A percentile compares a stretch with the other conserved stretches of the same genome.
phyloP scores from a whole-genome alignment of 2,888 invertebrate species.

The Sinelater perroti region DNA sequence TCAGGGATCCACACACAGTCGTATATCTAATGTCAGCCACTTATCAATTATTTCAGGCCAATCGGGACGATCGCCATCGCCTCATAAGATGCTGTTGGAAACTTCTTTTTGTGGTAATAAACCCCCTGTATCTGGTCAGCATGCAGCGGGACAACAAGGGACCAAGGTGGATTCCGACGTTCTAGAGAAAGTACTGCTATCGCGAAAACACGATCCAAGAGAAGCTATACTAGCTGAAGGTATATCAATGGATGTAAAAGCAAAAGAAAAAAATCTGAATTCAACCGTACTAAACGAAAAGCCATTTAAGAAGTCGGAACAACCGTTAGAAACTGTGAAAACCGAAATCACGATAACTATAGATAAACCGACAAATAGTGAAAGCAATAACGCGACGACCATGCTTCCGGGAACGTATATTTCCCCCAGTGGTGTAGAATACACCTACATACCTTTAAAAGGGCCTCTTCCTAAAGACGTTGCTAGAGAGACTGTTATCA shows the following conservation, averaged over 20 bases:
- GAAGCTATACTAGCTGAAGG: slow-evolving; percentile 72
- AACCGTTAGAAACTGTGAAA: background rate
- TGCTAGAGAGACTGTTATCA: slow-evolving; percentile 19
- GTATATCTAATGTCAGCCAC: slow-evolving; percentile 65
- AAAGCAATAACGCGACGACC: slow-evolving; percentile 41
- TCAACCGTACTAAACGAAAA: slow-evolving; percentile 22
- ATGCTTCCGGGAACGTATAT: slow-evolving; percentile 54
- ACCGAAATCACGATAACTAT: slow-evolving; percentile 54
- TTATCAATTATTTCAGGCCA: slow-evolving; percentile 66
- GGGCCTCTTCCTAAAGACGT: slow-evolving; percentile 56
- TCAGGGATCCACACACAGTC: slow-evolving; percentile 66
- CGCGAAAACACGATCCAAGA: slow-evolving; percentile 71
- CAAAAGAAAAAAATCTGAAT: slow-evolving; percentile 25
- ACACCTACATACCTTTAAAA: slow-evolving; percentile 62
- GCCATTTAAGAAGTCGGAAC: slow-evolving; percentile 3
- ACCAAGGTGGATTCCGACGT: slow-evolving; percentile 60
- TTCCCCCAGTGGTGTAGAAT: slow-evolving; percentile 59
- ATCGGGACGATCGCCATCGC: slow-evolving; percentile 72
- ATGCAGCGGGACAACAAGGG: slow-evolving; percentile 47
- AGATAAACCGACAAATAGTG: slow-evolving; percentile 48
- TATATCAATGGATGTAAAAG: slow-evolving; percentile 60
- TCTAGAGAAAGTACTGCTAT: slow-evolving; percentile 66
- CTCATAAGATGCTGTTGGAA: slow-evolving; percentile 89
- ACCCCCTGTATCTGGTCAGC: slow-evolving; percentile 62
- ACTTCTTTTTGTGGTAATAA: slow-evolving; percentile 91